A percentile compares a stretch with the other conserved stretches of the same genome.
phyloP scores from a whole-genome alignment of 2,888 invertebrate species.

The Platycnemis pennipes region DNA sequence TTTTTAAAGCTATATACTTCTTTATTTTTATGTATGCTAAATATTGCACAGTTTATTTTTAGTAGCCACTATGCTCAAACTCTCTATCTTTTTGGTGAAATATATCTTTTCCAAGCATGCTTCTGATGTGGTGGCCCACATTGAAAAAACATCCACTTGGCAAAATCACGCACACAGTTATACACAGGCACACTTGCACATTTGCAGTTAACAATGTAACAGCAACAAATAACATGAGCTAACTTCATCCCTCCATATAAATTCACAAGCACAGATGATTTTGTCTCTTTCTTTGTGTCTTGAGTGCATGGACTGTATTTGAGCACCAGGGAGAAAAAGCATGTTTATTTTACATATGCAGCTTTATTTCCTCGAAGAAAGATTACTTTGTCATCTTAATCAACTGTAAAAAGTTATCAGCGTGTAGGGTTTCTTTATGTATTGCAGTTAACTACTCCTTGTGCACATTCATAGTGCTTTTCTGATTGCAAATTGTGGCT shows the following conservation, averaged over 20 bases:
- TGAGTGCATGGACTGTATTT: conserved; percentile 63
- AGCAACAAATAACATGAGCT: conserved; percentile 68
- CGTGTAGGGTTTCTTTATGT: conserved; percentile 41
- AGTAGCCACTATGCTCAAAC: conserved; percentile 66
- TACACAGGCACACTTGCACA: conserved; percentile 67
- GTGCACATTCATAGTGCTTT: conserved; percentile 45
- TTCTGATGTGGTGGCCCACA: conserved; percentile 64
- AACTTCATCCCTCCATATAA: conserved; percentile 47
- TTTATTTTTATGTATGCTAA: conserved; percentile 70
- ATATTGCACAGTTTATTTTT: conserved; percentile 73
- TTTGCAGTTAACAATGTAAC: conserved; percentile 68
- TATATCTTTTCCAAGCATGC: conserved; percentile 63
- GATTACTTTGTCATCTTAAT: conserved; percentile 55
- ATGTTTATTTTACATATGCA: conserved; percentile 65
- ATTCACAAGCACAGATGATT: conserved; percentile 67
- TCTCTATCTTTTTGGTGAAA: conserved; percentile 67
- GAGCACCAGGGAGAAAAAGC: conserved; percentile 67
- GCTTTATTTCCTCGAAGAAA: conserved; percentile 62
- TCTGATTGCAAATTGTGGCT: conserved; percentile 59
- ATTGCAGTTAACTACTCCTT: conserved; percentile 58
- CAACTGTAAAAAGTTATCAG: conserved; percentile 58
- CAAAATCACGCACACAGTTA: conserved; percentile 59
- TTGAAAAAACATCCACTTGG: conserved; percentile 64
- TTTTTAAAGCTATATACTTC: conserved; percentile 70
- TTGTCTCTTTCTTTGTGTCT: conserved; percentile 63